phyloP scores from a whole-genome alignment of 2,113 vertebrate species.

The Varanus salvator region DNA sequence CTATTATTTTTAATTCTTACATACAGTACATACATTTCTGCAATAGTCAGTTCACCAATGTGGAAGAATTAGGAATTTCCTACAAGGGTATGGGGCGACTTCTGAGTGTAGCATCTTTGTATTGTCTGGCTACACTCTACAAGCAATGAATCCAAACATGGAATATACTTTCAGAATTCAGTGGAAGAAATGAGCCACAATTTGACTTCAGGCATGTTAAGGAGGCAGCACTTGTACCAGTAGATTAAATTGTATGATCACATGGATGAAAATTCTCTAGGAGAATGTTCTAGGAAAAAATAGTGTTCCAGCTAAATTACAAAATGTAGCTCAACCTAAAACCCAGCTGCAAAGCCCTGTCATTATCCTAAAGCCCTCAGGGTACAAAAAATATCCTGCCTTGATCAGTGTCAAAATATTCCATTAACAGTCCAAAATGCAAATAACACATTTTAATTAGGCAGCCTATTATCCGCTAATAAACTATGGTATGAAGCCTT shows the following conservation, averaged over 20 bases:
- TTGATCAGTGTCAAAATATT: constrained; percentile 14
- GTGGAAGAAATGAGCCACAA: not conserved
- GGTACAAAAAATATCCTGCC: not conserved
- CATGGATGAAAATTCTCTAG: not conserved
- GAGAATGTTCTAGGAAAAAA: not conserved
- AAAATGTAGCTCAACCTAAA: constrained; percentile 2
- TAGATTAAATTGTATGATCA: not conserved
- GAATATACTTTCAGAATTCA: not conserved
- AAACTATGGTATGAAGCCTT: constrained; percentile 13
- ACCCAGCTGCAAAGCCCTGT: not conserved
- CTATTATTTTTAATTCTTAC: not conserved
- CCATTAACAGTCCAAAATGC: constrained; percentile 41
- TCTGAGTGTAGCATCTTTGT: not conserved
- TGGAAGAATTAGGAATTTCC: not conserved
- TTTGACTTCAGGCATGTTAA: not conserved
- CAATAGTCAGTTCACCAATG: not conserved
- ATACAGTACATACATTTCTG: not conserved
- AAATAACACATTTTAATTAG: constrained; percentile 26
- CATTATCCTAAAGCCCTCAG: not conserved
- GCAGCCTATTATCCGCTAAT: constrained; percentile 4
- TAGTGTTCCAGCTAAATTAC: not conserved
- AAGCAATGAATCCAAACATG: not conserved
- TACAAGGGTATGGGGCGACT: not conserved
- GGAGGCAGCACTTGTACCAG: not conserved
- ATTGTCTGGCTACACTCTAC: not conserved